Base-by-base conservation (phyloP, 2,888 invertebrate genomes). In the Ennomos fuscantarius region DNA sequence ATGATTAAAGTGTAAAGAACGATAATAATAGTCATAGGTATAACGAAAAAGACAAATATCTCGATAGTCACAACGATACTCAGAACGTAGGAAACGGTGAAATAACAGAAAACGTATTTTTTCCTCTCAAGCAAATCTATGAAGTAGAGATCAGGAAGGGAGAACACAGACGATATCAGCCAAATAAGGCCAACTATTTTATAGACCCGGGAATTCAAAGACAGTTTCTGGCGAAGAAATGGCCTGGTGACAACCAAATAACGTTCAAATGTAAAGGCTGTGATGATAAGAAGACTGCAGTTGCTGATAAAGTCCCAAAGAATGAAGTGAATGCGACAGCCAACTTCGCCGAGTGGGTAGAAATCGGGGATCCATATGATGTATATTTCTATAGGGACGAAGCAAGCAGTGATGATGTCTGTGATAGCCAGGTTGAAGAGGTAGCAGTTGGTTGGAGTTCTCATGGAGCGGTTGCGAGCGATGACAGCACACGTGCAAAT, bases 241-340 rank as follows among this genome's bases (percentile, higher is more conserved):
- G 98, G 98, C 83, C 95, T 95, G 55, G 96, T 96, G 47, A 97
- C 96, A 6, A 97, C 97, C 10, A 97, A 93, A 80, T 97, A 98
- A 36, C 98, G 93, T 82, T 98, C 98, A 9, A 97, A 94, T 0
- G 96, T 97, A 81, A 98, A 97, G 0, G 97, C 97, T 0, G 96
- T 96, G 63, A 98, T 98, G 1, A 95, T 96, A 31, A 96, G 88
- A 0, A 97, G 95, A 6, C 97, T 97, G 9, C 96, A 96, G 78
- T 96, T 96, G 56, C 95, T 94, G 0, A 96, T 93, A n/a, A 95
- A 95, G 81, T 97, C 97, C 53, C 96, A 95, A 0, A 96, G 93
- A 47, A 97, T 93, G 53, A 95, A 95, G 72, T 94, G 94, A 37
- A 96, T 75, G 9, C 95, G 91, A 84, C 97, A 97, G 53, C 97